Evolutionary conservation across 2,113 vertebrate species (phyloP).

Genomic region (Phyllostomus hastatus): DNA sequence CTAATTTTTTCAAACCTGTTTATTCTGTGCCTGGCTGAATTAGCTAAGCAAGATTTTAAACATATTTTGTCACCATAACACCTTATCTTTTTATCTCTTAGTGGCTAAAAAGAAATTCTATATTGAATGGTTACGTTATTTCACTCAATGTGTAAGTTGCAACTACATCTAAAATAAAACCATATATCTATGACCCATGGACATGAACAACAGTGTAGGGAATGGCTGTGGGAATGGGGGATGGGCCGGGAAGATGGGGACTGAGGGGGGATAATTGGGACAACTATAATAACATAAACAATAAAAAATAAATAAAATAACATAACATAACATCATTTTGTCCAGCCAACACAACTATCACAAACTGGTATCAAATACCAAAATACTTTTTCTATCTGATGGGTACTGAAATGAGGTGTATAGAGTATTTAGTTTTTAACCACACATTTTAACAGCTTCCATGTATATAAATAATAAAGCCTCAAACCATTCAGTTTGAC

Average conservation of each 20-base stretch:
- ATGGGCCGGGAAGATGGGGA: too few species aligned
- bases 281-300: too few species aligned
- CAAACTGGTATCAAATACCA: not conserved
- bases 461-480: not conserved
- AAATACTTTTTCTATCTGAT: not conserved
- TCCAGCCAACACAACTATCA: not conserved
- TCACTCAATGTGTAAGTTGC: not conserved
- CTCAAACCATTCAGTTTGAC: not conserved
- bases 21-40: not conserved
- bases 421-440: not conserved
- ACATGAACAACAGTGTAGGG: too few species aligned
- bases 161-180: not conserved
- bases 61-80: not conserved
- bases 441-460: not conserved
- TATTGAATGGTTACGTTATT: not conserved
- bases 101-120: not conserved
- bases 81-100: not conserved
- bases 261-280: too few species aligned
- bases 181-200: not conserved
- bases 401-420: not conserved
- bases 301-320: not conserved
- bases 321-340: not conserved
- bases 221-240: too few species aligned
- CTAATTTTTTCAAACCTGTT: not conserved
- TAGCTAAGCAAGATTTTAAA: conserved; percentile 29